Evolutionary conservation across 2,113 vertebrate species (phyloP).

Genomic region (Carollia perspicillata): DNA sequence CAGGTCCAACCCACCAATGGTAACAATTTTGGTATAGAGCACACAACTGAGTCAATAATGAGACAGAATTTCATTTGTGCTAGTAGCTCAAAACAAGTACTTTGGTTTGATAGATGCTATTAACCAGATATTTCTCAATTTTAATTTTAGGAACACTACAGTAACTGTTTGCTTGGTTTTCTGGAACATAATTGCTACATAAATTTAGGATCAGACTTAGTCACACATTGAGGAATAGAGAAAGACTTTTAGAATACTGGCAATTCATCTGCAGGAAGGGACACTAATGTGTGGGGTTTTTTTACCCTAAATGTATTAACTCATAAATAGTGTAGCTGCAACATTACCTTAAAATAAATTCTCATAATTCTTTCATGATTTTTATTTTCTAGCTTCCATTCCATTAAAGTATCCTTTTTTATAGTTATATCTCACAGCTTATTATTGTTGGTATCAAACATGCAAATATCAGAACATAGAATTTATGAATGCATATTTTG

Average conservation of each 20-base stretch:
- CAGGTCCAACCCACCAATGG: not conserved
- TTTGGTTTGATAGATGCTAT: not conserved
- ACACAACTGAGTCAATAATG: not conserved
- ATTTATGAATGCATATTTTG: not conserved
- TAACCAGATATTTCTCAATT: conserved; percentile 3
- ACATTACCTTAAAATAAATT: not conserved
- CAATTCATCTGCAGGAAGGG: not conserved
- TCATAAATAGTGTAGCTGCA: not conserved
- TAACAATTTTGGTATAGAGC: not conserved
- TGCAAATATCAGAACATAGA: not conserved
- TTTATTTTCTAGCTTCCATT: not conserved
- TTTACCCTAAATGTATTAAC: not conserved
- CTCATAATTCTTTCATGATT: not conserved
- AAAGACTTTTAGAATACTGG: not conserved
- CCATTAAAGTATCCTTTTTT: not conserved
- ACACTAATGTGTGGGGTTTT: not conserved
- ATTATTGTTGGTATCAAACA: not conserved
- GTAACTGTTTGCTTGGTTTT: conserved; percentile 13
- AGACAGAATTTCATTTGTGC: not conserved
- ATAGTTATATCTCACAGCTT: not conserved
- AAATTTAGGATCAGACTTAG: not conserved
- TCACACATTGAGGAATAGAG: not conserved
- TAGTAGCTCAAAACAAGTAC: conserved; percentile 27
- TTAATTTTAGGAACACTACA: not conserved
- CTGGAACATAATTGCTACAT: not conserved